These are phyloP conservation scores for Jaculus jaculus DNA, from an alignment of 2,113 vertebrate species.

Conservation along the genomic window DNA sequence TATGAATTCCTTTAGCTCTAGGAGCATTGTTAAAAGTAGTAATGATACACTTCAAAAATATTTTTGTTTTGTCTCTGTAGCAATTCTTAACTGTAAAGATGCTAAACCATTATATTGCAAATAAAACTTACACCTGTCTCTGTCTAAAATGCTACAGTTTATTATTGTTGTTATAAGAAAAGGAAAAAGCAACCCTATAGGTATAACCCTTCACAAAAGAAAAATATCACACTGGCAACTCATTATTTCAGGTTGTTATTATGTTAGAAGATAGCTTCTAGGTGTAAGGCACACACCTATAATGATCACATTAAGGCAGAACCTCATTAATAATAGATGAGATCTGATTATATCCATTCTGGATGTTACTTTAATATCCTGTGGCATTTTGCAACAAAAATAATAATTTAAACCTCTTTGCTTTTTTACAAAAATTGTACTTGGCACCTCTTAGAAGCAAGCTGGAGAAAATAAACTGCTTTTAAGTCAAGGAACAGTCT, in stretches of 20 bases:
- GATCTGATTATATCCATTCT: constrained; percentile 70
- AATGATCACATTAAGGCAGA: constrained; percentile 74
- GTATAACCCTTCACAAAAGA: constrained; percentile 64
- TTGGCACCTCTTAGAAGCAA: constrained; percentile 28
- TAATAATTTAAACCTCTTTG: constrained; percentile 52
- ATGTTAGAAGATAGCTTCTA: constrained; percentile 59
- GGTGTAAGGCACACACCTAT: constrained; percentile 50
- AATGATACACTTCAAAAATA: constrained; percentile 57
- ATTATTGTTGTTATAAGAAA: constrained; percentile 65
- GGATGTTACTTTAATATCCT: constrained; percentile 71
- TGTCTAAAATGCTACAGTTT: constrained; percentile 64
- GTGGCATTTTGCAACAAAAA: constrained; percentile 71
- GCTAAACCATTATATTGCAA: constrained; percentile 62
- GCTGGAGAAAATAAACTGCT: neutral
- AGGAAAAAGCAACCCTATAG: constrained; percentile 45
- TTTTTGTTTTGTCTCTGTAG: constrained; percentile 37
- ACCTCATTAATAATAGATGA: constrained; percentile 77
- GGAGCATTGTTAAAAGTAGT: neutral
- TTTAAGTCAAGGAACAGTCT: constrained; percentile 17
- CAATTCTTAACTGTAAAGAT: constrained; percentile 26
- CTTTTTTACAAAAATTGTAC: constrained; percentile 56
- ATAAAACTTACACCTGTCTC: constrained; percentile 54
- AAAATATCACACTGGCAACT: constrained; percentile 60
- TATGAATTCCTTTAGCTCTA: constrained; percentile 16
- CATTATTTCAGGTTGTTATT: constrained; percentile 68